Conservation (phyloP, 2,797 vertebrate genomes). For the Heliangelus exortis region DNA sequence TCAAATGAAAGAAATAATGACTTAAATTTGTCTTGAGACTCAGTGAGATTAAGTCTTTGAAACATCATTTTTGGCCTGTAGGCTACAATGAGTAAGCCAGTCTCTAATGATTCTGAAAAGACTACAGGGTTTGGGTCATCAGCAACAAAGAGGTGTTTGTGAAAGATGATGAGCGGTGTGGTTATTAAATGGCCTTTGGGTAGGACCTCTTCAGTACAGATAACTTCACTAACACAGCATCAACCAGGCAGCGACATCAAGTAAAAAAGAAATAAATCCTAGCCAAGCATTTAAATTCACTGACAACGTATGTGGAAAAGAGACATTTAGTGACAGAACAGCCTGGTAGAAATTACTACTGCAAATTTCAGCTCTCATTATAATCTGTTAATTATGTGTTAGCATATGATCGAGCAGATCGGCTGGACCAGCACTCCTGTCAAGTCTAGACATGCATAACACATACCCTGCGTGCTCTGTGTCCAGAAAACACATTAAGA, state of each 20-base stretch:
- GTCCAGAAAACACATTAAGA: neutral
- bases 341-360: slow-evolving; percentile 10
- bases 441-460: slow-evolving; percentile 1
- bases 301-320: neutral
- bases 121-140: slow-evolving; percentile 1
- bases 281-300: neutral
- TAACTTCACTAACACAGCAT: neutral
- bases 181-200: neutral
- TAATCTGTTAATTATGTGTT: slow-evolving; percentile 52
- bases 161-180: neutral
- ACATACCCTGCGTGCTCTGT: neutral
- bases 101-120: slow-evolving; percentile 41
- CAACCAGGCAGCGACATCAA: neutral
- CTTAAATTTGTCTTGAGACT: slow-evolving; percentile 72
- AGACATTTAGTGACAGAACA: neutral
- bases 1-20: slow-evolving; percentile 74
- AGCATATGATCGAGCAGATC: neutral
- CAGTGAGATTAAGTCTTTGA: slow-evolving; percentile 68
- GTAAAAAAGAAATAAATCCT: neutral
- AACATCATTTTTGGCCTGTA: slow-evolving; percentile 58
- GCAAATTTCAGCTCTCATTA: slow-evolving; percentile 34
- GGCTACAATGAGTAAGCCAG: slow-evolving; percentile 54
- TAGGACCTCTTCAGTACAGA: neutral
- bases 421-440: neutral
- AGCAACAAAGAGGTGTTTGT: slow-evolving; percentile 32